Evolutionary conservation across 2,888 invertebrate genomes (phyloP), one percentile per base, ranked within the genome.

Genomic region (Allolobophora icterica): DNA sequence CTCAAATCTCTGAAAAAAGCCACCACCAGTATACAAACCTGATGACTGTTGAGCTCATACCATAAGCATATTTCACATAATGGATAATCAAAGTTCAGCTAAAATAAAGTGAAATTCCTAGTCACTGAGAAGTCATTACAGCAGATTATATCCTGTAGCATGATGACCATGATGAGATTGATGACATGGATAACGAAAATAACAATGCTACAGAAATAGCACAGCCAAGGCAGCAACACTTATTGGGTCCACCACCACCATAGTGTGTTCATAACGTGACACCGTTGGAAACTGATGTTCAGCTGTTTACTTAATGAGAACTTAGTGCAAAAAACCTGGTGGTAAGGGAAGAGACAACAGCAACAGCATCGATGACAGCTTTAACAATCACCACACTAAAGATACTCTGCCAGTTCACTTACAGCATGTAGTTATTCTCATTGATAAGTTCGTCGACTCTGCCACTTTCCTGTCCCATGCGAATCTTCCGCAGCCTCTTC

Each of bases 341-440:
- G 17, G 24, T 52, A 52, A 52, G 42, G 13, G 42, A 42, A 42
- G 52, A 24, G 52, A 52, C 52, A 52, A 52, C 52, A 52, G 13
- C 42, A 42, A 42, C 13, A 15, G 4, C 52, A n/a, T 8, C 13
- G 71, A 71, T n/a, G 13, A 71, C 71, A 71, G 30, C 71, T 13
- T 71, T 11, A 71, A n/a, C 71, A 71, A 71, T 71, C 30, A 71
- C 24, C 3, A 11, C 58, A 58, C 24, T 45, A 52, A 24, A 24
- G 52, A 52, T 52, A 52, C 24, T 52, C 52, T 24, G 1, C 52
- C 1, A 71, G 35, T 35, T 35, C 5, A 87, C 87, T 87, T 38
- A 87, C 87, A 87, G 87, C 87, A 87, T 87, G 35, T 87, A 87
- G 87, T 87, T 87, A 38, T 87, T 87, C 87, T 87, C 87, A 30